These are phyloP conservation scores for Cerastis rubricosa DNA, from an alignment of 2,888 invertebrate genomes.

Conservation along the genomic window DNA sequence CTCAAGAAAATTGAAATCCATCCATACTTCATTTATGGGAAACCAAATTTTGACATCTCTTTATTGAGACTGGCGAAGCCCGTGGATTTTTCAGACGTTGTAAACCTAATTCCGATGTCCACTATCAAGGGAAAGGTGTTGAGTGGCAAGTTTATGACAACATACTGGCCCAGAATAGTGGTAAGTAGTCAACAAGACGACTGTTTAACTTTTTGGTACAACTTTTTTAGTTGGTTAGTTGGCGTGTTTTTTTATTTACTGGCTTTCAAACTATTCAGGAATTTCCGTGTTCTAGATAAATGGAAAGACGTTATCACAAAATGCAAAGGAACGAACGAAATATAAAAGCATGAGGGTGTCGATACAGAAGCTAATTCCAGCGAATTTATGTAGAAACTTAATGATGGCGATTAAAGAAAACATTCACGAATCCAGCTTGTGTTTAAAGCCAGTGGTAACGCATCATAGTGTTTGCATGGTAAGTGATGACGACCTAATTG, in stretches of 20 bases:
- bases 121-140: constrained; percentile 70
- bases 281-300: constrained; percentile 72
- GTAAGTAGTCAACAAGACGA: constrained; percentile 74
- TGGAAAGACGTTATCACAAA: constrained; percentile 71
- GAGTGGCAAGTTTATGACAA: constrained; percentile 79
- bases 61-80: constrained; percentile 74
- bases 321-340: constrained; percentile 80
- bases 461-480: constrained; percentile 83
- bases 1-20: constrained; percentile 78
- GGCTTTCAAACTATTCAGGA: not conserved
- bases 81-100: constrained; percentile 64
- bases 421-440: constrained; percentile 74
- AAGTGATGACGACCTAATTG: constrained; percentile 52
- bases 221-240: too few relatives aligned
- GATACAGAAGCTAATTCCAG: constrained; percentile 78
- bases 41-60: constrained; percentile 79
- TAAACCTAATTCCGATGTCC: constrained; percentile 78
- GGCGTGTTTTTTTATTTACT: too few relatives aligned
- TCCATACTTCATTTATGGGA: constrained; percentile 73
- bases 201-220: not conserved
- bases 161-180: constrained; percentile 85
- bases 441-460: constrained; percentile 77
- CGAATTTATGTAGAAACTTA: constrained; percentile 69
- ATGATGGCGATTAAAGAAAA: constrained; percentile 66
- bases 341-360: constrained; percentile 82